Evolutionary conservation across 2,888 invertebrate genomes (phyloP), one percentile per base, ranked within the genome.

Genomic region (Ectemnius lituratus): DNA sequence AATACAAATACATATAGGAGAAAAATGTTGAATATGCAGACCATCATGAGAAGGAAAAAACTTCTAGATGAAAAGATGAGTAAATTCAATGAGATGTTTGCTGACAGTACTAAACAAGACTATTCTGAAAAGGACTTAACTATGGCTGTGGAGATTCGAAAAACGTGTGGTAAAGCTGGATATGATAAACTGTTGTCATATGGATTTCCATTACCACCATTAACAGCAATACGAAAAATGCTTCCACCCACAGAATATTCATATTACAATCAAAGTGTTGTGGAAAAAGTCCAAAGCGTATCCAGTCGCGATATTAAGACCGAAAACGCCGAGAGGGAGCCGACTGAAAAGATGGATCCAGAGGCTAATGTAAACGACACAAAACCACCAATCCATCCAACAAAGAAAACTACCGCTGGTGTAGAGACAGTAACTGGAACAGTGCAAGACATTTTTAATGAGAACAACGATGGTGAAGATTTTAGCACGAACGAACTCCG

Each of bases 371-470:
- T 28, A 5, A 83, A 70, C 0, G 58, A 72, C 45, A 49, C 18
- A 6, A 64, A 67, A 57, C 45, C 59, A 8, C 8, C 46, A 20
- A 72, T 73, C 0, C 56, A 62, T 0, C 37, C 63, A 37, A 37
- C 14, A 6, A 75, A 68, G 58, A 56, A 63, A 47, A 28, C 62
- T 20, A 76, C 68, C 23, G 78, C 84, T n/a, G 60, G 62, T 45
- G 67, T 66, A 37, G 80, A 82, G 49, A 86, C 85, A 13, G 71
- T 88, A 16, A 87, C 83, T 16, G 87, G 88, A 73, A 90, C 90
- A 2, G 90, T 90, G 14, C 90, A 90, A 70, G 90, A 90, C 58
- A 89, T 90, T 79, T 89, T 90, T 56, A 84, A 90, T 45, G 90
- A 90, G 75, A 86, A 84, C 61, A 87, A 85, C 52, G 87, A 89